Conservation (phyloP, 2,113 vertebrate species). For the Gallinago paraguaiae region DNA sequence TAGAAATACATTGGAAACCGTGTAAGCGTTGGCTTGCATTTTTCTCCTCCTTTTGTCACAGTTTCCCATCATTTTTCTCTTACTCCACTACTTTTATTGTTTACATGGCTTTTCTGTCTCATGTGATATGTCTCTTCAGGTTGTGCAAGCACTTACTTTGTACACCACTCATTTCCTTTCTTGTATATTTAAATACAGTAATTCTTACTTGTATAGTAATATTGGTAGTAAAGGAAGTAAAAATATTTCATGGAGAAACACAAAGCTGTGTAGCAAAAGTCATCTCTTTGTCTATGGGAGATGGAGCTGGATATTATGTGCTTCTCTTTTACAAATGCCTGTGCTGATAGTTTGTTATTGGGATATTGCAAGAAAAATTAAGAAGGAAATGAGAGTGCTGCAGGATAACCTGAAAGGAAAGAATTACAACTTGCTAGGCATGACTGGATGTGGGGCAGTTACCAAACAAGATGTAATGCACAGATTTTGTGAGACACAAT, state of each 20-base stretch:
- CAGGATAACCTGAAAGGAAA: neutral
- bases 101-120: neutral
- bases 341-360: neutral
- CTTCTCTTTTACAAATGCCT: neutral
- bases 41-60: neutral
- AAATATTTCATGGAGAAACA: neutral
- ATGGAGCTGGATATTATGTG: neutral
- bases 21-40: neutral
- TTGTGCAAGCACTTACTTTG: neutral
- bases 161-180: neutral
- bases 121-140: neutral
- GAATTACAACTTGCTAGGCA: neutral
- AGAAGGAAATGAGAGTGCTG: neutral
- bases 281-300: neutral
- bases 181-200: neutral
- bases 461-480: neutral
- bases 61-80: neutral
- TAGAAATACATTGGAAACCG: neutral
- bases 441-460: neutral
- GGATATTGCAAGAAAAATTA: neutral
- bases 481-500: neutral
- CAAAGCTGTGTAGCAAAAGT: neutral
- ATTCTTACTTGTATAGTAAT: neutral
- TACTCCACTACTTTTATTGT: neutral
- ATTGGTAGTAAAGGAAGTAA: neutral